Conservation (phyloP, 2,113 vertebrate species). For the Oncorhynchus keta region DNA sequence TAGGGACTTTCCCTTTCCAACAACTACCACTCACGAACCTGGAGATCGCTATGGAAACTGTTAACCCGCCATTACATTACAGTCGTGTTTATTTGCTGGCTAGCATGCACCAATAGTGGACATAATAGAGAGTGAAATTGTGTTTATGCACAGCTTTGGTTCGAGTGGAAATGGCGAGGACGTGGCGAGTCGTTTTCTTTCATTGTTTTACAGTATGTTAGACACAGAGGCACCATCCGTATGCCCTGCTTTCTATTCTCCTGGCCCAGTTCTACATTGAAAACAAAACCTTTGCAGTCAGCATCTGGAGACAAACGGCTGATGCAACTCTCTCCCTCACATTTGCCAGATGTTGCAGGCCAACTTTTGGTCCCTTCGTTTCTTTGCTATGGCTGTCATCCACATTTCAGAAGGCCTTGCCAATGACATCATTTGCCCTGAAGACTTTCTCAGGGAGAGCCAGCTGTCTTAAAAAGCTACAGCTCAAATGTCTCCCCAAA, state of each 20-base stretch:
- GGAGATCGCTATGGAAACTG: conserved; percentile 28
- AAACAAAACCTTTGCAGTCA: conserved; percentile 60
- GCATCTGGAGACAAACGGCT: conserved; percentile 67
- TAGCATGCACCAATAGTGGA: conserved; percentile 1
- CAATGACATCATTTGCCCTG: conserved; percentile 66
- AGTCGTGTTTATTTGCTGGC: conserved; percentile 9
- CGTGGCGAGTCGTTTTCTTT: conserved; percentile 12
- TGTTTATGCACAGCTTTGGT: not conserved
- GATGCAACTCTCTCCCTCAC: conserved; percentile 46
- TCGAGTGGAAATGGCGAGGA: not conserved
- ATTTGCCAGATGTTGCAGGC: conserved; percentile 49
- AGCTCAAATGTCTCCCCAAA: conserved; percentile 36
- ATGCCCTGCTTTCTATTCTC: conserved; percentile 13
- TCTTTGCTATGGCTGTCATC: conserved; percentile 55
- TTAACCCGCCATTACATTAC: conserved; percentile 19
- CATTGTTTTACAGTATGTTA: conserved; percentile 54
- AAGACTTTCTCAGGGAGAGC: conserved; percentile 37
- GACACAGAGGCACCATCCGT: conserved; percentile 51
- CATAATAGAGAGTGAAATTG: not conserved
- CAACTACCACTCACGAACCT: conserved; percentile 16
- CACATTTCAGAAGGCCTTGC: conserved; percentile 60
- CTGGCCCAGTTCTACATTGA: conserved; percentile 44
- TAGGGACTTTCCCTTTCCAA: conserved; percentile 25
- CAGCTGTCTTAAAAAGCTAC: conserved; percentile 38
- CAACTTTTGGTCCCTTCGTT: conserved; percentile 24